phyloP scores from a whole-genome alignment of 2,888 invertebrate genomes.

The Macrophya alboannulata region DNA sequence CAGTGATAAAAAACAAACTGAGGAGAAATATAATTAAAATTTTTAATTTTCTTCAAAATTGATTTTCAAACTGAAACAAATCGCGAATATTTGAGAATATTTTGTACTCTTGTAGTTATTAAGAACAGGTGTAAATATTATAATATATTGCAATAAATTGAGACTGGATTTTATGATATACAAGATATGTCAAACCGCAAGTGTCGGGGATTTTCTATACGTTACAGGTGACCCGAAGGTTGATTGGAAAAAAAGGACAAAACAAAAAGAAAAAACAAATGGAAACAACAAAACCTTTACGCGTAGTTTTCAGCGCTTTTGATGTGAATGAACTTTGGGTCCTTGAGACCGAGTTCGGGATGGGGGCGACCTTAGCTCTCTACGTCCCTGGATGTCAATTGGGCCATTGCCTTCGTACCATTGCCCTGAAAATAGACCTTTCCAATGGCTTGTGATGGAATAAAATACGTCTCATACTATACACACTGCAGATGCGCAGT shows the following conservation, averaged over 20 bases:
- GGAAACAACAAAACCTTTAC: not conserved
- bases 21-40: not conserved
- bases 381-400: constrained; percentile 68
- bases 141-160: not conserved
- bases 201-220: constrained; percentile 5
- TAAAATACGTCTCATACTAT: constrained; percentile 18
- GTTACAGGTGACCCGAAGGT: not conserved
- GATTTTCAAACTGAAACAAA: not conserved
- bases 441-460: constrained; percentile 35
- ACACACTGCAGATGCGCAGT: not conserved
- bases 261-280: not conserved
- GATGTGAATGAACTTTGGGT: constrained; percentile 48
- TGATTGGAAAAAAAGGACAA: too few relatives aligned
- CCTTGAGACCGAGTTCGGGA: constrained; percentile 49
- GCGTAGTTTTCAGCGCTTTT: constrained; percentile 19
- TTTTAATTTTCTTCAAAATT: not conserved
- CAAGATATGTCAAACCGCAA: not conserved
- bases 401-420: constrained; percentile 66
- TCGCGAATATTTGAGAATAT: not conserved
- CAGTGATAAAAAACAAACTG: not conserved
- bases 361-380: constrained; percentile 55
- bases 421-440: constrained; percentile 54
- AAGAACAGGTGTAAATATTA: constrained; percentile 3
- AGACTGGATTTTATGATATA: not conserved
- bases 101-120: not conserved